Evolutionary conservation across 2,113 vertebrate species (phyloP).

Genomic region (Psittacula cyanocephala): DNA sequence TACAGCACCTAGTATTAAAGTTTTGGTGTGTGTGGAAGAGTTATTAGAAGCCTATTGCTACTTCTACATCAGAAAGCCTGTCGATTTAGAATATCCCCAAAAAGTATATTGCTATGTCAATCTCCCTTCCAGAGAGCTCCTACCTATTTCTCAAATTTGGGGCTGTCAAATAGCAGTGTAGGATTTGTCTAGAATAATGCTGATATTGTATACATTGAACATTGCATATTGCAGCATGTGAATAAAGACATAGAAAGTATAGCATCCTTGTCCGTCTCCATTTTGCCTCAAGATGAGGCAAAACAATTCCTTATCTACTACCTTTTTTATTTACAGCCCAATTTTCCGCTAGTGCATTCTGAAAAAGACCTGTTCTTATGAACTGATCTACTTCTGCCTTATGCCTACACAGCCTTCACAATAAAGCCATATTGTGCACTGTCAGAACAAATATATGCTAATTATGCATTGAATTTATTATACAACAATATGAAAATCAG

Average conservation of each 20-base stretch:
- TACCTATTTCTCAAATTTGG: not conserved
- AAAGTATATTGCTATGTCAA: not conserved
- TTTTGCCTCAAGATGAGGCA: not conserved
- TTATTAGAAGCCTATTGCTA: not conserved
- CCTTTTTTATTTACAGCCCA: not conserved
- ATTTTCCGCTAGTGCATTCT: not conserved
- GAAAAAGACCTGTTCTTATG: not conserved
- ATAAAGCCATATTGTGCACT: not conserved
- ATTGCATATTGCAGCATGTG: not conserved
- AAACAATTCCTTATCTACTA: not conserved
- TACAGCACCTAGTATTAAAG: not conserved
- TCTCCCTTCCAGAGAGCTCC: not conserved
- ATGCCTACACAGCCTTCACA: not conserved
- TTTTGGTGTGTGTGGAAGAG: not conserved
- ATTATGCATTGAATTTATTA: not conserved
- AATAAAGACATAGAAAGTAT: not conserved
- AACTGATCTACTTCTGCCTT: not conserved
- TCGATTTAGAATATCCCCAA: fast-evolving
- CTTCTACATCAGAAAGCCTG: not conserved
- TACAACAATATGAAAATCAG: not conserved
- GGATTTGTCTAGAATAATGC: not conserved
- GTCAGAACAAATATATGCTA: not conserved
- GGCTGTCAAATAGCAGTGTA: not conserved
- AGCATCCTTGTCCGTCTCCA: not conserved
- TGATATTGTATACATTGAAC: not conserved